Percentiles rank a stretch among this genome's conserved stretches.
Conservation (phyloP, 2,888 invertebrate species). For the Sceliomorpha sp. region DNA sequence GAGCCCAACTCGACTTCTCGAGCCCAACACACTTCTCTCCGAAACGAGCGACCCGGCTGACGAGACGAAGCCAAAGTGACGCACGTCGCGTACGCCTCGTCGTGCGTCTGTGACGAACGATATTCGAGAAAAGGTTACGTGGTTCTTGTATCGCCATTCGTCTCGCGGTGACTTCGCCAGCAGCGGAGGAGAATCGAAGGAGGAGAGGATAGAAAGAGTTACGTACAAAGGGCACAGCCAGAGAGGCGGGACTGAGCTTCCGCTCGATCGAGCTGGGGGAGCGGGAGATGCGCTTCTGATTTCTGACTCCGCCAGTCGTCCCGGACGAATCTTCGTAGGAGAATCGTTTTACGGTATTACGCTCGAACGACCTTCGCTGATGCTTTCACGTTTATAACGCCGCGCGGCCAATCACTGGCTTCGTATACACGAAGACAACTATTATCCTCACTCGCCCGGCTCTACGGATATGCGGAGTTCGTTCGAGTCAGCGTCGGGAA, state of each 20-base stretch:
- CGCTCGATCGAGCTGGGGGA: conserved; percentile 20
- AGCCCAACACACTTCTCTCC: no score
- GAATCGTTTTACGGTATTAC: conserved; percentile 39
- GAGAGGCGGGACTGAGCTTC: conserved; percentile 13
- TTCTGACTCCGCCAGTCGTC: conserved; percentile 38
- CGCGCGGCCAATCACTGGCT: conserved; percentile 37
- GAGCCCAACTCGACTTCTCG: background rate
- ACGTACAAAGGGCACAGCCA: conserved; percentile 9
- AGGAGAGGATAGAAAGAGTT: conserved; percentile 9
- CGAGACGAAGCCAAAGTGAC: conserved; percentile 31
- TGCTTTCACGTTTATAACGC: conserved; percentile 29
- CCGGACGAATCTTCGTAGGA: conserved; percentile 42
- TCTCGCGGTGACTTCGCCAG: conserved; percentile 23
- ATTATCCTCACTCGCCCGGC: conserved; percentile 26
- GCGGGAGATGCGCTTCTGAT: conserved; percentile 29
- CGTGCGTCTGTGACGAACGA: conserved; percentile 11
- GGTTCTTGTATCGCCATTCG: conserved; percentile 32
- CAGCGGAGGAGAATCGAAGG: conserved; percentile 5
- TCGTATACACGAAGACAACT: conserved; percentile 33
- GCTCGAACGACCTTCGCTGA: conserved; percentile 25
- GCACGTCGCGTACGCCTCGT: conserved; percentile 15
- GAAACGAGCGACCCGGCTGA: no score
- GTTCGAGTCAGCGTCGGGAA: conserved; percentile 39
- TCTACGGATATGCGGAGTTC: conserved; percentile 21
- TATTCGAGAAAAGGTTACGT: conserved; percentile 17